Evolutionary conservation across 64 coral and sea anemone genomes (phyloP), one percentile per base, ranked within the genome.

Genomic region (Montipora sp.): DNA sequence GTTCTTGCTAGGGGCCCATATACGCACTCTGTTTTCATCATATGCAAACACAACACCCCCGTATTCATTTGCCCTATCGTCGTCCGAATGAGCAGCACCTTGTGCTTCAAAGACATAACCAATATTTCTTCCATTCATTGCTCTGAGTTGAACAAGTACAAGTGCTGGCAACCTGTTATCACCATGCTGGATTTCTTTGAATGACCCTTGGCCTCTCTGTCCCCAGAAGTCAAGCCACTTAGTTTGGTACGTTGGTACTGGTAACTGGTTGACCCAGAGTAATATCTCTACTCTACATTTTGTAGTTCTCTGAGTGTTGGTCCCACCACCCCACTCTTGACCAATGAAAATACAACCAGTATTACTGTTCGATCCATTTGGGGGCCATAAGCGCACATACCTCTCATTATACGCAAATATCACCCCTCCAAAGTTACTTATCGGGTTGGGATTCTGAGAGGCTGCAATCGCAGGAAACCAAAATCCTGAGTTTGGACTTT

Each of bases 341-440:
- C 93, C 92, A 24, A 99, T 73, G 81, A 94, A 94, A 74, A 99
- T 86, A 65, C 98, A 99, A 7, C 98, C 98, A 50, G 98, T 94
- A 36, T 90, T 84, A n/a, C 46, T 96, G 48, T 89, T 77, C 65
- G 51, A 53, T 66, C 80, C 80, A 90, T 94, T 79, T 16, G 98
- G 91, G 48, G 89, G 80, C 98, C 98, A 99, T 10, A 99, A 67
- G 67, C 92, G 82, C 73, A 99, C 91, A 47, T 69, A 85, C 76
- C 83, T 87, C 15, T 90, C 91, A 76, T 93, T 95, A 69, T 93
- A 98, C 14, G 94, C 94, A 69, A 95, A 98, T 65, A 95, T 95
- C 14, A 93, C 93, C 23, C 93, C 93, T 22, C 93, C 96, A 88
- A 87, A 95, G 75, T 92, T 90, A 49, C 50, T 79, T 18, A 24